A percentile compares a stretch with the other conserved stretches of the same genome.
These are phyloP conservation scores for Phalacrocorax brasilianus DNA, from an alignment of 2,113 vertebrate species.

Conservation along the genomic window DNA sequence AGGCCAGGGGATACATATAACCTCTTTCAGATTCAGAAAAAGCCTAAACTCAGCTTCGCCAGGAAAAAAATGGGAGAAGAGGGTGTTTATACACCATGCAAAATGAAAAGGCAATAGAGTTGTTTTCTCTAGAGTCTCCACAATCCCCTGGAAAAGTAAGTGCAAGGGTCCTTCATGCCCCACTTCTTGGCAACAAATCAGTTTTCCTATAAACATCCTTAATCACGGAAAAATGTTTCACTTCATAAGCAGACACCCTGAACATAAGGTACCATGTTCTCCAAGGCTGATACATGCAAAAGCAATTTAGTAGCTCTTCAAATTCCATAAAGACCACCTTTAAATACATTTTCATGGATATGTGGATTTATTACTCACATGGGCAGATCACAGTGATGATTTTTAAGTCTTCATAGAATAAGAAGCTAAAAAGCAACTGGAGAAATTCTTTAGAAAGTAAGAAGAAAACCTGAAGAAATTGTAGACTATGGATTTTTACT, in stretches of 20 bases:
- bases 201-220: neutral
- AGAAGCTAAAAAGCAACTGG: neutral
- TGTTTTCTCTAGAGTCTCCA: neutral
- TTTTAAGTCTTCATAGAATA: neutral
- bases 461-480: neutral
- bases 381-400: too few species aligned
- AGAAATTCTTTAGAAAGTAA: neutral
- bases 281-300: neutral
- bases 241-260: neutral
- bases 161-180: neutral
- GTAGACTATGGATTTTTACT: neutral
- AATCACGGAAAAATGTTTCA: neutral
- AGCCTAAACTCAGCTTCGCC: neutral
- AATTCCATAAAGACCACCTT: neutral
- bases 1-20: neutral
- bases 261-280: accelerated
- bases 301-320: neutral
- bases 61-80: neutral
- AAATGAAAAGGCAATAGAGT: neutral
- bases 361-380: neutral
- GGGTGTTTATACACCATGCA: accelerated
- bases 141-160: neutral
- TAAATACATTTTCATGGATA: neutral
- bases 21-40: neutral
- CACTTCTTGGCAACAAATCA: neutral